Percentiles rank a stretch among this genome's conserved stretches.
phyloP scores from a whole-genome alignment of 2,797 vertebrate genomes.

The Thalassophryne amazonica region DNA sequence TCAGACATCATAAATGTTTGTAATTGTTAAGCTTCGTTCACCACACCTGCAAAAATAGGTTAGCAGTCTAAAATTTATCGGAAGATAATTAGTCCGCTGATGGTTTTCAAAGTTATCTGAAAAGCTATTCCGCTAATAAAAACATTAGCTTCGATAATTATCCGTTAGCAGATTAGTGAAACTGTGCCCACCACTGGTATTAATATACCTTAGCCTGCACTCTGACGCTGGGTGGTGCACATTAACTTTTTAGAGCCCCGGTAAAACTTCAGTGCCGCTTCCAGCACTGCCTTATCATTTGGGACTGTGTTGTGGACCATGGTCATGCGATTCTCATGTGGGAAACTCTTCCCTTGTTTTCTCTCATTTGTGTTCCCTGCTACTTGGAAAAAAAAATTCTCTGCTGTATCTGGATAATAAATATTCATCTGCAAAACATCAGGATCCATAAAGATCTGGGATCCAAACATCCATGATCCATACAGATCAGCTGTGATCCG shows the following conservation, averaged over 20 bases:
- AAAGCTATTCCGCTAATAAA: too few relatives aligned
- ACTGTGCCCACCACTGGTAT: too few relatives aligned
- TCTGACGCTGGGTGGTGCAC: slow-evolving; percentile 26
- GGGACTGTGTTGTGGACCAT: slow-evolving; percentile 31
- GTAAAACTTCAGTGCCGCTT: slow-evolving; percentile 35
- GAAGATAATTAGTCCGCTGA: too few relatives aligned
- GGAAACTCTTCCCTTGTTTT: slow-evolving; percentile 18
- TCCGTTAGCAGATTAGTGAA: too few relatives aligned
- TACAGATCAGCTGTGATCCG: too few relatives aligned
- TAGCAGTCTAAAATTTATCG: too few relatives aligned
- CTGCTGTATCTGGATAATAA: slow-evolving; percentile 28
- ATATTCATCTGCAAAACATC: slow-evolving; percentile 9
- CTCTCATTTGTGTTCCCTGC: slow-evolving; percentile 23
- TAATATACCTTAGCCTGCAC: slow-evolving; percentile 34
- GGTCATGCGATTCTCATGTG: slow-evolving; percentile 24
- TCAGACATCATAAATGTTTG: too few relatives aligned
- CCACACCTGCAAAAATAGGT: too few relatives aligned
- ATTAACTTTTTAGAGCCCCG: too few relatives aligned
- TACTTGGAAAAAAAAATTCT: slow-evolving; percentile 18
- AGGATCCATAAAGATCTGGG: slow-evolving; percentile 6
- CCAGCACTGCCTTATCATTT: slow-evolving; percentile 40
- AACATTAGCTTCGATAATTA: too few relatives aligned
- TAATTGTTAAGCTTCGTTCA: too few relatives aligned
- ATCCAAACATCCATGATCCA: slow-evolving; percentile 24
- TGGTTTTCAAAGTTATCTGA: too few relatives aligned